Conservation (phyloP, 2,113 vertebrate species). For the Setophaga kirtlandii region DNA sequence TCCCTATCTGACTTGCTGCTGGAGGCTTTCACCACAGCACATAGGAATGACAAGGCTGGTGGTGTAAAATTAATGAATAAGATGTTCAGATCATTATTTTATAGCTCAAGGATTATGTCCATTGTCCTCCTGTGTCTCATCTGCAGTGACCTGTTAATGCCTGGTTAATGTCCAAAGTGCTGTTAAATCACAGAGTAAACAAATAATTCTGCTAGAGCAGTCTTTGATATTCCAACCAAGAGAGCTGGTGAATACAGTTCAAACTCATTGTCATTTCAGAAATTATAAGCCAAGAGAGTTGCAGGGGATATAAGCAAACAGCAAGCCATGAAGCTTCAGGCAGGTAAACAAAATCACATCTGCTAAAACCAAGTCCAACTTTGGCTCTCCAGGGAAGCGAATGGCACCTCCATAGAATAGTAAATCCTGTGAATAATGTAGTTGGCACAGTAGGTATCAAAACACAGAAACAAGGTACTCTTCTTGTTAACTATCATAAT, state of each 20-base stretch:
- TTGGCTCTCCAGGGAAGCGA: not conserved
- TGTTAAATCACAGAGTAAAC: not conserved
- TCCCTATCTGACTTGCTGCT: not conserved
- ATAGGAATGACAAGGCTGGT: not conserved
- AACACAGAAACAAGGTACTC: slow-evolving; percentile 7
- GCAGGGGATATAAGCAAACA: not conserved
- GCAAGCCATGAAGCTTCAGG: slow-evolving; percentile 17
- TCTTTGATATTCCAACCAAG: not conserved
- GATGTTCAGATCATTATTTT: not conserved
- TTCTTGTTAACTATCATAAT: slow-evolving; percentile 30
- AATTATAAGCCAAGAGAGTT: not conserved
- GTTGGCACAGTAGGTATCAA: not conserved
- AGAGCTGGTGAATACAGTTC: not conserved
- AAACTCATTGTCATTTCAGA: not conserved
- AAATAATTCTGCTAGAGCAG: not conserved
- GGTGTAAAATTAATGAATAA: not conserved
- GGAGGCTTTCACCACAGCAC: not conserved
- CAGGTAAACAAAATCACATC: slow-evolving; percentile 56
- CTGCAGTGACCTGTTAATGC: not conserved
- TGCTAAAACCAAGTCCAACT: slow-evolving; percentile 15
- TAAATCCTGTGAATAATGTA: not conserved
- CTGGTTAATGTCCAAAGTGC: not conserved
- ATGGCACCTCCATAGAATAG: not conserved
- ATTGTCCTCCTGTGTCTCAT: not conserved
- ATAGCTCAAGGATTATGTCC: not conserved